Conservation (phyloP, 2,888 invertebrate genomes). For the Eudemis profundana region DNA sequence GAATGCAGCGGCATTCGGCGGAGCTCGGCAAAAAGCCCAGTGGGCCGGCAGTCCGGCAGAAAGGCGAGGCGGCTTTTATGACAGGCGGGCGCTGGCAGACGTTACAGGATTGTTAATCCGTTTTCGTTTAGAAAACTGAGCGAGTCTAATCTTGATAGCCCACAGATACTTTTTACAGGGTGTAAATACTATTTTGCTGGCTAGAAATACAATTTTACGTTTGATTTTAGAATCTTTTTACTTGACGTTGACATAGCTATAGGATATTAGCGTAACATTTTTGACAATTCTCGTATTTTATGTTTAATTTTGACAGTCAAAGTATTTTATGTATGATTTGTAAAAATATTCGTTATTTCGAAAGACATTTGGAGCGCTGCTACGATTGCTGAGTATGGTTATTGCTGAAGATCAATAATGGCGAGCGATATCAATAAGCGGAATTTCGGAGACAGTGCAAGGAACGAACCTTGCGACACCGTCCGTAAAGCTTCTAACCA, state of each 20-base stretch:
- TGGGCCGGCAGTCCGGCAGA: no score
- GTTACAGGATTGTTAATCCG: no score
- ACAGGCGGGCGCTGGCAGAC: no score
- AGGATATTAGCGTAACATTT: slow-evolving; percentile 56
- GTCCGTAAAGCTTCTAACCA: slow-evolving; percentile 65
- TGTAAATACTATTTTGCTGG: no score
- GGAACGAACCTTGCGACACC: slow-evolving; percentile 59
- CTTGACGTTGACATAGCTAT: slow-evolving; percentile 51
- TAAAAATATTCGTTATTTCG: slow-evolving; percentile 16
- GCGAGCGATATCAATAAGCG: slow-evolving; percentile 68
- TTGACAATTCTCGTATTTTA: slow-evolving; percentile 52
- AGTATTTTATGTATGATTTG: slow-evolving; percentile 48
- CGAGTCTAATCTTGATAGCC: no score
- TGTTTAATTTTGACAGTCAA: slow-evolving; percentile 49
- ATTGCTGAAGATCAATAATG: slow-evolving; percentile 55
- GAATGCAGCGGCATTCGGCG: no score
- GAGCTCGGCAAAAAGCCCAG: no score
- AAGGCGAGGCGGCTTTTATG: no score
- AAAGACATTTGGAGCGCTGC: slow-evolving; percentile 14
- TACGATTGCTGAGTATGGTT: slow-evolving; percentile 40
- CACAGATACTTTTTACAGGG: slow-evolving; percentile 8
- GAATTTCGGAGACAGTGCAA: slow-evolving; percentile 73
- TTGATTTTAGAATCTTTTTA: slow-evolving; percentile 49
- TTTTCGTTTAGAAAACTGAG: no score
- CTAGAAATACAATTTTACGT: slow-evolving; percentile 12